phyloP scores from a whole-genome alignment of 2,113 vertebrate species.

The Grammomys surdaster region DNA sequence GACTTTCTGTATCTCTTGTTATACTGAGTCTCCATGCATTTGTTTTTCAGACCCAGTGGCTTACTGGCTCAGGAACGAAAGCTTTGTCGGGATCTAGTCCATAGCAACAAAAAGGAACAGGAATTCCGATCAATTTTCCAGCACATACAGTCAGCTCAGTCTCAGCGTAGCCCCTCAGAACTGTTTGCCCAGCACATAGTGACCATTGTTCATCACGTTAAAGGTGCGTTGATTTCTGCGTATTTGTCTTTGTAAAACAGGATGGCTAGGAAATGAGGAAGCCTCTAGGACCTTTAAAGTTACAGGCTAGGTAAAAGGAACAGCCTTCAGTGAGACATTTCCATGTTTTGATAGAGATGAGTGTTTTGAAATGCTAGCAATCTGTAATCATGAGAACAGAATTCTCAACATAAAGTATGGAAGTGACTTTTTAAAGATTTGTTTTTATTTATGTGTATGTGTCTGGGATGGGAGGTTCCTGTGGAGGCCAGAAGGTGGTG shows the following conservation, averaged over 20 bases:
- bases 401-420: neutral
- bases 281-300: conserved; percentile 46
- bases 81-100: conserved; percentile 94
- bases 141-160: conserved; percentile 93
- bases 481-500: neutral
- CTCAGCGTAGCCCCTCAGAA: conserved; percentile 93
- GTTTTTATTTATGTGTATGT: neutral
- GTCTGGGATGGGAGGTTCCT: neutral
- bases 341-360: conserved; percentile 44
- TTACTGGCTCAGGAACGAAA: conserved; percentile 95
- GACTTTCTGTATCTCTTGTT: conserved; percentile 35
- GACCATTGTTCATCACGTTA: conserved; percentile 96
- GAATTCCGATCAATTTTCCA: conserved; percentile 97
- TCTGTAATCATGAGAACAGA: conserved; percentile 8
- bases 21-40: neutral
- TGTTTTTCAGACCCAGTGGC: conserved; percentile 89
- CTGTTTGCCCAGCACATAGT: conserved; percentile 98
- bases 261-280: neutral
- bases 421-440: neutral
- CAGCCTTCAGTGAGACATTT: neutral
- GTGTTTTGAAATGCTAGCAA: conserved; percentile 43
- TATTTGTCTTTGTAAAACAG: neutral
- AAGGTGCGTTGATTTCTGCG: conserved; percentile 88
- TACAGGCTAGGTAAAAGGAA: neutral
- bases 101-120: conserved; percentile 95